phyloP scores from a whole-genome alignment of 2,797 vertebrate species.

The Vireo griseus region DNA sequence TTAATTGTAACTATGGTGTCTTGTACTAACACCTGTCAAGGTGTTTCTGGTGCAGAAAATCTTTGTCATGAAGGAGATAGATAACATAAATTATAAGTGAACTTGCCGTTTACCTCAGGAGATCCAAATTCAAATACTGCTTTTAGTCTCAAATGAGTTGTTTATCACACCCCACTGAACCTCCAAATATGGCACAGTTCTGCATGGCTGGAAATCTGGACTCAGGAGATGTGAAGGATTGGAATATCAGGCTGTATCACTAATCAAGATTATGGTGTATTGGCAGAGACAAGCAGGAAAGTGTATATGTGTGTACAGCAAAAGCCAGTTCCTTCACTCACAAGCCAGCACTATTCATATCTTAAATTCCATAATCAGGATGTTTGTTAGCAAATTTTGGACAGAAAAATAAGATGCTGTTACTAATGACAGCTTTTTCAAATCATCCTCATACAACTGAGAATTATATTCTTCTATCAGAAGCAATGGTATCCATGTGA shows the following conservation, averaged over 20 bases:
- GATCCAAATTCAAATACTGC: constrained; percentile 27
- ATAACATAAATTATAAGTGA: constrained; percentile 42
- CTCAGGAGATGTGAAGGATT: constrained; percentile 17
- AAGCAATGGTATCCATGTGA: not conserved
- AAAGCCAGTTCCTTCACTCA: not conserved
- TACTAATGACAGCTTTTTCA: not conserved
- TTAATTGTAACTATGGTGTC: constrained; percentile 44
- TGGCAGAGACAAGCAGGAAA: constrained; percentile 23
- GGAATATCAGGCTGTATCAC: constrained; percentile 24
- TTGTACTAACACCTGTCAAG: constrained; percentile 52
- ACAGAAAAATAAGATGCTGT: not conserved
- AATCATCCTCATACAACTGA: not conserved
- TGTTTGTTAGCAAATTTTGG: not conserved
- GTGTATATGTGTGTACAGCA: not conserved
- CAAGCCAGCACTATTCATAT: not conserved
- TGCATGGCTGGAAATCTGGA: constrained; percentile 2
- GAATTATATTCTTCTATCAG: not conserved
- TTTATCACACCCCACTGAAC: constrained; percentile 46
- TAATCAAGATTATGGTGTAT: constrained; percentile 38
- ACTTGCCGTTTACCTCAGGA: constrained; percentile 14
- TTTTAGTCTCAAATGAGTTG: constrained; percentile 60
- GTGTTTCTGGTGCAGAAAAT: constrained; percentile 59
- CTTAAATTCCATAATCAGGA: constrained; percentile 2
- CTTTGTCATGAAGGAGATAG: constrained; percentile 39
- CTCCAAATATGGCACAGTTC: constrained; percentile 52